Evolutionary conservation across 2,888 invertebrate species (phyloP).

Genomic region (Xestia xanthographa): DNA sequence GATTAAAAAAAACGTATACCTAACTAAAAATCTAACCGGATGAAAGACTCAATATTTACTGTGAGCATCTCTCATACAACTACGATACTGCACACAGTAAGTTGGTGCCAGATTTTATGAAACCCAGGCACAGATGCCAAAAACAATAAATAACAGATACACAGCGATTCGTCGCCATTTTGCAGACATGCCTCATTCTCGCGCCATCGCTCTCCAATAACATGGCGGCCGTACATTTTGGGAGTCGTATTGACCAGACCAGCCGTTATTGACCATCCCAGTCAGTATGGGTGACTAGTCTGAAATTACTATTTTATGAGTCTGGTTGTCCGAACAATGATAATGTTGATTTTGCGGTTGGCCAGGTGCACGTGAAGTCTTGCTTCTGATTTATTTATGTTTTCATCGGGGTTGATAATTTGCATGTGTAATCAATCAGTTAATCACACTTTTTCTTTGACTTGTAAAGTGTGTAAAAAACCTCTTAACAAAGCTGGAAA

Average conservation of each 20-base stretch:
- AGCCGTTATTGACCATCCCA: not conserved
- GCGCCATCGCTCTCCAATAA: conserved; percentile 24
- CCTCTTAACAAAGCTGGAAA: too few species aligned
- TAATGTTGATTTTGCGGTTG: too few species aligned
- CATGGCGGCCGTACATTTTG: conserved; percentile 25
- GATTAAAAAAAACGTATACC: not conserved
- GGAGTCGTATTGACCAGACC: not conserved
- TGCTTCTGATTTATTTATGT: too few species aligned
- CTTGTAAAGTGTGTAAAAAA: too few species aligned
- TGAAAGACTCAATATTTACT: not conserved
- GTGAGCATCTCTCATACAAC: not conserved
- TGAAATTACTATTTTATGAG: not conserved
- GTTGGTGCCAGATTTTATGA: conserved; percentile 17
- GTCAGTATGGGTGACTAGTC: not conserved
- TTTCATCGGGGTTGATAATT: too few species aligned
- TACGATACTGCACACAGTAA: not conserved
- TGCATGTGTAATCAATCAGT: too few species aligned
- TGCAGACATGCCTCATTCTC: conserved; percentile 39
- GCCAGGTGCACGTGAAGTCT: too few species aligned
- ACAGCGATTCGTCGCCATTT: conserved; percentile 41
- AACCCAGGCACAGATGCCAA: conserved; percentile 12
- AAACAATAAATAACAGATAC: conserved; percentile 41
- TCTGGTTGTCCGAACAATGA: too few species aligned
- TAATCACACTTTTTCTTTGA: too few species aligned
- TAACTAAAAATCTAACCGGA: too few species aligned